These are phyloP conservation scores for Phoeniculus purpureus DNA, from an alignment of 2,797 vertebrate species.

Conservation along the genomic window DNA sequence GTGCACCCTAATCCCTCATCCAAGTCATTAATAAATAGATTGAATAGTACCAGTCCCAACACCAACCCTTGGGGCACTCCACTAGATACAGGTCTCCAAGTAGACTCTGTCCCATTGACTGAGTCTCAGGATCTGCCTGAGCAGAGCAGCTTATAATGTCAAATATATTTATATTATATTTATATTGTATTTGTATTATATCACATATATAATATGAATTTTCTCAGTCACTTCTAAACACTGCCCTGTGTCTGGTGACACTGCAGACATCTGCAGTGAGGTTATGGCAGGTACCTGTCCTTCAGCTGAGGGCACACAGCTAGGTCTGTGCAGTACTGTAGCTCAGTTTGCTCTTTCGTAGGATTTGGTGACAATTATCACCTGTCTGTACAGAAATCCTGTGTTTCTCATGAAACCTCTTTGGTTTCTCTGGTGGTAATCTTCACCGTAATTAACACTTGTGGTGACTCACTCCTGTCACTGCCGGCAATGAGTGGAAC, in stretches of 20 bases:
- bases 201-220: no score
- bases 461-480: neutral
- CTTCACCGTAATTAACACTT: neutral
- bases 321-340: neutral
- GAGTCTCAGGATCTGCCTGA: neutral
- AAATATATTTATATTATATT: neutral
- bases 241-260: neutral
- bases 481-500: neutral
- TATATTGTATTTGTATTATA: no score
- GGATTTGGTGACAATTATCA: neutral
- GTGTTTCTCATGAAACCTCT: neutral
- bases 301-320: neutral
- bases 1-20: no score
- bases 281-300: neutral
- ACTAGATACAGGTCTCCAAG: no score
- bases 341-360: neutral
- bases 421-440: neutral
- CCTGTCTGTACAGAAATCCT: neutral
- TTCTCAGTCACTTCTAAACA: neutral
- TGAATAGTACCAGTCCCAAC: no score
- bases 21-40: no score
- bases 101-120: no score
- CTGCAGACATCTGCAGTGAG: neutral
- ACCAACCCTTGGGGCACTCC: no score
- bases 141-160: neutral